phyloP scores from a whole-genome alignment of 2,888 invertebrate species.

The Ornithoptera alexandrae region DNA sequence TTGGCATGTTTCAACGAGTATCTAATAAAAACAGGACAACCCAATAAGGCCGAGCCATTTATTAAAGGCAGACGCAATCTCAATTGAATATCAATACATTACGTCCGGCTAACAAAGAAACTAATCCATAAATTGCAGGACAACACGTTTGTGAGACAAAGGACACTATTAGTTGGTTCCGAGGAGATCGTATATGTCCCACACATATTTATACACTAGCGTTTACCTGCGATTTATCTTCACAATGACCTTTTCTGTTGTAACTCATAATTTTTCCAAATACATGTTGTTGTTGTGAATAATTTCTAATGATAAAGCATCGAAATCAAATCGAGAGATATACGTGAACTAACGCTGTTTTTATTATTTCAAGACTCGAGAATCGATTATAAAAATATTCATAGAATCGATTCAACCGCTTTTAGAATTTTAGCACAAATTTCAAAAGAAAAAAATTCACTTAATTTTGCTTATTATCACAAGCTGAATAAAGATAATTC shows the following conservation, averaged over 20 bases:
- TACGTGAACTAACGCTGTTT: too few relatives aligned
- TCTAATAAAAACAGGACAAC: conserved; percentile 24
- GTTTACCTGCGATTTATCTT: background rate
- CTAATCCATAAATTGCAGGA: conserved; percentile 61
- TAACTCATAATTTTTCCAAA: background rate
- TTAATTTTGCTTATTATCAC: too few relatives aligned
- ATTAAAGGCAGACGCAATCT: conserved; percentile 40
- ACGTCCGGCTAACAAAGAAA: conserved; percentile 50
- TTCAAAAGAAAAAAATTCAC: too few relatives aligned
- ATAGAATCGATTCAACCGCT: too few relatives aligned
- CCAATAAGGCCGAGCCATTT: conserved; percentile 40
- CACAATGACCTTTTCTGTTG: background rate
- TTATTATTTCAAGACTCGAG: too few relatives aligned
- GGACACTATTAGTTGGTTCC: conserved; percentile 42
- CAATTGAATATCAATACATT: conserved; percentile 58
- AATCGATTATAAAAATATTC: too few relatives aligned
- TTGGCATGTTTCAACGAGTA: background rate
- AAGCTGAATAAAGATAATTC: too few relatives aligned
- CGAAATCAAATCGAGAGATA: background rate
- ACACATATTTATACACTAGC: background rate
- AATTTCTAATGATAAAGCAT: background rate
- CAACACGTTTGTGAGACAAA: conserved; percentile 51
- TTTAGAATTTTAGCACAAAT: too few relatives aligned
- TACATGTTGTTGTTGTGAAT: background rate
- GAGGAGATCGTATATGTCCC: background rate